Percentiles rank a stretch among this genome's conserved stretches.
Evolutionary conservation across 2,113 vertebrate genomes (phyloP).

Genomic region (Chionis minor): DNA sequence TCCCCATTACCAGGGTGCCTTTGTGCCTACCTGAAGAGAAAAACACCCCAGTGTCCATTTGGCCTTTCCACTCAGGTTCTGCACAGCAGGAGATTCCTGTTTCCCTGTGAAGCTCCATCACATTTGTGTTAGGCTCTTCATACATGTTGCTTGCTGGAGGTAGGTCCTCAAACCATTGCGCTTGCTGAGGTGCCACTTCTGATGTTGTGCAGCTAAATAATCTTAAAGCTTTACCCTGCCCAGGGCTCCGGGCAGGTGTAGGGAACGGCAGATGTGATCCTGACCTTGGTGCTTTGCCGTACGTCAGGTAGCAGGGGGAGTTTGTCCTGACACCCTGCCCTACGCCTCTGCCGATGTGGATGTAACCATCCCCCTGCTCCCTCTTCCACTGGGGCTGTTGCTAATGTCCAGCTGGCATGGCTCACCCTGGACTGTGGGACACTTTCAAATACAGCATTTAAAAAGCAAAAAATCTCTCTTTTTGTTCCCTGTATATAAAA

Average conservation of each 20-base stretch:
- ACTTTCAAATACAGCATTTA: neutral
- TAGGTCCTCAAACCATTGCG: neutral
- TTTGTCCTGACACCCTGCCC: too few relatives aligned
- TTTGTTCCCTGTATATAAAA: neutral
- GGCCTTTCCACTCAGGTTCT: neutral
- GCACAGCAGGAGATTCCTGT: accelerated
- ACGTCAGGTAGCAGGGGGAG: too few relatives aligned
- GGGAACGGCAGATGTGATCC: neutral
- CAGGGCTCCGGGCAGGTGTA: too few relatives aligned
- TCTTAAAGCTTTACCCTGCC: neutral
- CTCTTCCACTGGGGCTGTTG: accelerated
- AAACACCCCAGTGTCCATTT: accelerated
- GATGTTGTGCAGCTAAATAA: neutral
- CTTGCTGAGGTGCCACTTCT: neutral
- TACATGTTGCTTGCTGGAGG: accelerated
- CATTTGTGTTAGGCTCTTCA: accelerated
- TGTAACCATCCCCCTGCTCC: neutral
- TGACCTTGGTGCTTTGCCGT: neutral
- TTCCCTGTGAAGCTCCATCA: neutral
- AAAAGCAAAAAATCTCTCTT: neutral
- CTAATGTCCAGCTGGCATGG: neutral
- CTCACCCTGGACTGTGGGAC: neutral
- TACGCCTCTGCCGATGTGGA: too few relatives aligned
- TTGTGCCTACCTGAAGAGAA: neutral
- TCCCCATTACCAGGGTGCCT: neutral